Conservation (phyloP, 1,140 invertebrate genomes). For the Proales similis region DNA sequence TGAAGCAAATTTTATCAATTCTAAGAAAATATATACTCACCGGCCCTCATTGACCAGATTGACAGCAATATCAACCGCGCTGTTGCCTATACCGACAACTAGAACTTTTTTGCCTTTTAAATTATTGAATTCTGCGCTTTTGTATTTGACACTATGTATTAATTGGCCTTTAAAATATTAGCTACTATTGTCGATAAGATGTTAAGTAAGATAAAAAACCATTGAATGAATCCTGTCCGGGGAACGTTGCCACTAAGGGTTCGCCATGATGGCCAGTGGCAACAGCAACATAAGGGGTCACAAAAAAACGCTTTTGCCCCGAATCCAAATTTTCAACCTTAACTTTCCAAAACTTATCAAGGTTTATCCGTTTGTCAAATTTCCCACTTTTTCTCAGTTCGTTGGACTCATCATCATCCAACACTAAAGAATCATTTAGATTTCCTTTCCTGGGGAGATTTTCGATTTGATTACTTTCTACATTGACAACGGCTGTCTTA, state of each 20-base stretch:
- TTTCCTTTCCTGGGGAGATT: conserved; percentile 38
- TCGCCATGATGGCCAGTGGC: conserved; percentile 49
- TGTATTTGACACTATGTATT: conserved; percentile 48
- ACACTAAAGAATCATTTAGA: conserved; percentile 39
- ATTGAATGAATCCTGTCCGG: conserved; percentile 45
- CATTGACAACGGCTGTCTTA: conserved; percentile 40
- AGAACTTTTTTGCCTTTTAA: conserved; percentile 45
- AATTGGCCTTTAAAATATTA: conserved; percentile 43
- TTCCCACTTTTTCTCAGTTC: conserved; percentile 41
- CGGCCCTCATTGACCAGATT: conserved; percentile 46
- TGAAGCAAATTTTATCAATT: not conserved
- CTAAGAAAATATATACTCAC: conserved; percentile 39
- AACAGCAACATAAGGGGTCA: conserved; percentile 42
- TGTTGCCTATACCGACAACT: conserved; percentile 50
- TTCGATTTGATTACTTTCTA: conserved; percentile 37
- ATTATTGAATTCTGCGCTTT: conserved; percentile 45
- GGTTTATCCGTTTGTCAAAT: conserved; percentile 40
- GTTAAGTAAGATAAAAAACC: conserved; percentile 42
- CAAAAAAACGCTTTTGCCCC: conserved; percentile 34
- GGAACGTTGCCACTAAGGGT: conserved; percentile 43
- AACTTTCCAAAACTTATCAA: conserved; percentile 40
- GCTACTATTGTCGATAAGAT: too few relatives aligned
- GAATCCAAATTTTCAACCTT: conserved; percentile 38
- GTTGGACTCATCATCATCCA: conserved; percentile 27
- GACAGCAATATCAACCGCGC: conserved; percentile 47